Conservation (phyloP, 2,888 invertebrate species). For the Resseliella maxima region DNA sequence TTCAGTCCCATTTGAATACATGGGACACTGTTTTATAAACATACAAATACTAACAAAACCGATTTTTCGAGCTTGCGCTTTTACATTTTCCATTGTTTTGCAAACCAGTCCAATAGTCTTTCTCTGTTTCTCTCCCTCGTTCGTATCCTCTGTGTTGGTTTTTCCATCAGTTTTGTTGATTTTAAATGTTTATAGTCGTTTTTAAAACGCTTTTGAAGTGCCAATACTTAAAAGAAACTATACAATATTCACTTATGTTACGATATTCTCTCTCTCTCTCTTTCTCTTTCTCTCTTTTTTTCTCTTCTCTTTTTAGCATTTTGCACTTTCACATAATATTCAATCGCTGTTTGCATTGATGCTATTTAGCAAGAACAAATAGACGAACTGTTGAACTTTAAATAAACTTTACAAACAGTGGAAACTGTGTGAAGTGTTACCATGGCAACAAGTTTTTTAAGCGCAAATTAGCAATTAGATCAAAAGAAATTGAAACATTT, state of each 20-base stretch:
- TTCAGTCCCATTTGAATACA: neutral
- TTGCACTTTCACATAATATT: too few species aligned
- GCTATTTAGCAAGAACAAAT: too few species aligned
- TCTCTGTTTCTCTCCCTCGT: neutral
- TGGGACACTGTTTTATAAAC: slow-evolving; percentile 1
- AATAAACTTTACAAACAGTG: too few species aligned
- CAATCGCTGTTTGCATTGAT: too few species aligned
- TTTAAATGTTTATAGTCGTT: too few species aligned
- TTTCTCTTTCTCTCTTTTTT: too few species aligned
- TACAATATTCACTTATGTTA: neutral
- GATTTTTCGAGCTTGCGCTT: neutral
- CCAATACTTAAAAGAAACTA: neutral
- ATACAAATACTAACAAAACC: neutral
- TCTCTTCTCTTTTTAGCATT: too few species aligned
- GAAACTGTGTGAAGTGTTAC: too few species aligned
- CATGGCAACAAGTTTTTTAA: too few species aligned
- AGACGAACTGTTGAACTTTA: too few species aligned
- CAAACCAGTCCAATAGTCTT: neutral
- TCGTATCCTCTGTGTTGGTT: neutral
- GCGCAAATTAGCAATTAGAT: too few species aligned
- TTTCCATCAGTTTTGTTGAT: neutral
- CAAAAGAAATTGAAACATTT: too few species aligned
- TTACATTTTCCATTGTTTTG: neutral
- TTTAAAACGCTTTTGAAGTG: neutral
- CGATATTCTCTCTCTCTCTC: neutral